These are phyloP conservation scores for Hypotaenidia okinawae DNA, from an alignment of 2,797 vertebrate species.

Conservation along the genomic window DNA sequence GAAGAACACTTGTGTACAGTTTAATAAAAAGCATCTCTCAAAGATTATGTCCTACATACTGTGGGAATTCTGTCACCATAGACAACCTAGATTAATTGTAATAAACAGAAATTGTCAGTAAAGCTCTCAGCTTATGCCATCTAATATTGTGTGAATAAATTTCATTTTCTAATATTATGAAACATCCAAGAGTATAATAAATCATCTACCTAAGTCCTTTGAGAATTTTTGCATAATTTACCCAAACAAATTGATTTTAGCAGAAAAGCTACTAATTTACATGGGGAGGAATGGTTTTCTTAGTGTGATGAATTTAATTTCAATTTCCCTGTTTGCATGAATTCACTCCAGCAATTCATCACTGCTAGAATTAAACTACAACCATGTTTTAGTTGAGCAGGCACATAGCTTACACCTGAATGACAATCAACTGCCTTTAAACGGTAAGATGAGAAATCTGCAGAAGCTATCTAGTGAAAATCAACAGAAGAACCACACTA, in stretches of 20 bases:
- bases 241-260: conserved; percentile 83
- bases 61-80: conserved; percentile 59
- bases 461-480: neutral
- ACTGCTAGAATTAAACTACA: conserved; percentile 76
- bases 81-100: conserved; percentile 73
- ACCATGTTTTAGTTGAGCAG: conserved; percentile 63
- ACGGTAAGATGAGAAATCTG: neutral
- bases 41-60: conserved; percentile 38
- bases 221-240: conserved; percentile 83
- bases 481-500: neutral
- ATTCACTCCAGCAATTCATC: conserved; percentile 79
- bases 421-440: conserved; percentile 53
- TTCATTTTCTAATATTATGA: conserved; percentile 77
- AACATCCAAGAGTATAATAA: conserved; percentile 78
- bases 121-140: conserved; percentile 70
- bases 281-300: conserved; percentile 77
- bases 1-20: neutral
- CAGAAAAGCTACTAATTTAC: conserved; percentile 79
- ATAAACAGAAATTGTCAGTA: conserved; percentile 76
- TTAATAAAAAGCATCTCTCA: conserved; percentile 54
- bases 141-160: conserved; percentile 78
- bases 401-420: conserved; percentile 63
- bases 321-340: conserved; percentile 78
- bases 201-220: conserved; percentile 78
- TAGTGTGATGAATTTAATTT: conserved; percentile 82